Evolutionary conservation across 2,113 vertebrate genomes (phyloP), one percentile per base, ranked within the genome.

Genomic region (Plecturocebus donacophilus): DNA sequence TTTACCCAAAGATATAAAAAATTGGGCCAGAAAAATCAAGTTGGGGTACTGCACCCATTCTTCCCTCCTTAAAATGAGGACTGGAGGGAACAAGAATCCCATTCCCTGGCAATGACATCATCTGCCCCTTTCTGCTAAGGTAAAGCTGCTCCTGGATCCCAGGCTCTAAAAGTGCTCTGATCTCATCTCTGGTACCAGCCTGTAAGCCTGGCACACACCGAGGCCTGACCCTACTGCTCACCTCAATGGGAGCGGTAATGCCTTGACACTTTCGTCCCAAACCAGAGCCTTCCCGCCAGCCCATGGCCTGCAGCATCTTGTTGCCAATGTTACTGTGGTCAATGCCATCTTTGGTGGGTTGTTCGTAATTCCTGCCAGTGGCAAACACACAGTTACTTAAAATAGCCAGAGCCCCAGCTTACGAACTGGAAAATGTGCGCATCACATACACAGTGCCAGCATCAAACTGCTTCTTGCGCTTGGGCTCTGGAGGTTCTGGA

Each of bases 261-360:
- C 99, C 99, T 97, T 99, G 99, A 92, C 99, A 99, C 96, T 99
- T 99, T 71, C 99, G 99, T 38, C 99, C 99, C 42, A 99, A 99
- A 49, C 99, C 99, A 0, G 99, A 99, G 20, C 99, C 99, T 99
- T 99, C 99, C 97, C 99, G 99, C 99, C 99, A 99, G 81, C 99
- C 99, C 99, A 99, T 99, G 73, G 99, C 99, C 97, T 99, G 99
- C 70, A 99, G 99, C 99, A 99, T 99, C 98, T 99, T 99, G 98
- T 99, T 99, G 85, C 99, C 99, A 42, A 99, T 99, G 84, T 99
- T 99, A 98, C 99, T 99, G 97, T 99, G 99, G 98, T 99, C 99
- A 54, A 99, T 99, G 86, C 99, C 99, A 20, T 99, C 99, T 98
- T 99, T 99, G 70, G 99, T 99, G 66, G 99, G 99, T 97, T 99